These are phyloP conservation scores for Oreohelix idahoensis DNA, from an alignment of 1,140 invertebrate genomes.

Conservation along the genomic window DNA sequence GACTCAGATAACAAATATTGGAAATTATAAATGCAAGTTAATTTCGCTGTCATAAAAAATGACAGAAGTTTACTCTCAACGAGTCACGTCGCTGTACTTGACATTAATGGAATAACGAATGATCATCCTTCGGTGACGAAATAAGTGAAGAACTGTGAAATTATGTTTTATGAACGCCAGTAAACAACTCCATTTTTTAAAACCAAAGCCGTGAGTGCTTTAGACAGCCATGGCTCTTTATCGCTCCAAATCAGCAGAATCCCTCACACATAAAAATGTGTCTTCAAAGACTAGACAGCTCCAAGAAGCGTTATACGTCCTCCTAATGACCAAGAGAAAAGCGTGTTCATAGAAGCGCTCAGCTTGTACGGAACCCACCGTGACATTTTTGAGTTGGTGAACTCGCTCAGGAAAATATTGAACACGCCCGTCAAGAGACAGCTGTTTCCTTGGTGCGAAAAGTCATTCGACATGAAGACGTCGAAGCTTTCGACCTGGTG, in stretches of 20 bases:
- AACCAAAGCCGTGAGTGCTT: no score
- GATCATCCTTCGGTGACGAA: neutral
- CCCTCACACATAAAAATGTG: slow-evolving; percentile 31
- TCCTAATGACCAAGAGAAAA: slow-evolving; percentile 53
- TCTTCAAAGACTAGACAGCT: slow-evolving; percentile 51
- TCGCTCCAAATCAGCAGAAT: slow-evolving; percentile 19
- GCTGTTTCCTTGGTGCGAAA: slow-evolving; percentile 55
- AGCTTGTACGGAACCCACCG: slow-evolving; percentile 52
- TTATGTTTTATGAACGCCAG: no score
- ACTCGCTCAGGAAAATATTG: slow-evolving; percentile 51
- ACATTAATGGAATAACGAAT: no score
- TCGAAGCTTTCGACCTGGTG: slow-evolving; percentile 47
- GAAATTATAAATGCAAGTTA: no score
- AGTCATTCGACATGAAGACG: slow-evolving; percentile 48
- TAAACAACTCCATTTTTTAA: no score
- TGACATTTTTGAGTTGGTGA: slow-evolving; percentile 55
- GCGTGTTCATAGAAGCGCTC: slow-evolving; percentile 55
- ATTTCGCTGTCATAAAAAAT: no score
- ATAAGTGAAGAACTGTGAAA: neutral
- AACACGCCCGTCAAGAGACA: slow-evolving; percentile 56
- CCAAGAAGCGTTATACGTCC: slow-evolving; percentile 54
- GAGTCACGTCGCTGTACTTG: no score
- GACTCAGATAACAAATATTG: no score
- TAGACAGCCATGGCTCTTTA: slow-evolving; percentile 36
- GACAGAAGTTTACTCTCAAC: no score